A percentile compares a stretch with the other conserved stretches of the same genome.
phyloP scores from a whole-genome alignment of 1,140 invertebrate genomes.

The Hydropsyche tenuis region DNA sequence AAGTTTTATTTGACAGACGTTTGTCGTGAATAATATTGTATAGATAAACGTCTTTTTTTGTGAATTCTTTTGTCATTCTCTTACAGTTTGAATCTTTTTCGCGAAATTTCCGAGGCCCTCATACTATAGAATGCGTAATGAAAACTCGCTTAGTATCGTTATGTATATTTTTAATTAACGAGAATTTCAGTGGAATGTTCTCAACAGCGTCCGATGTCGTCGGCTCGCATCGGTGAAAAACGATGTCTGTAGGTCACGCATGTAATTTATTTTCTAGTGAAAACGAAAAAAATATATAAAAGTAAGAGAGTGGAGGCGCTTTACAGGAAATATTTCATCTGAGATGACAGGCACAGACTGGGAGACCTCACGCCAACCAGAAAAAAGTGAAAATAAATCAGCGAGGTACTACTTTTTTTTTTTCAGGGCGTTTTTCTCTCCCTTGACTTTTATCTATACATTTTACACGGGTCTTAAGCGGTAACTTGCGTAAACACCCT shows the following conservation, averaged over 20 bases:
- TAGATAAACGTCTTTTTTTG: no score
- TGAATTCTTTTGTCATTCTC: no score
- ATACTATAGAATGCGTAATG: no score
- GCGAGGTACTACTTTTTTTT: not conserved
- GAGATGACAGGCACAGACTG: slow-evolving; percentile 26
- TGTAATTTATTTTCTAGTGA: slow-evolving; percentile 27
- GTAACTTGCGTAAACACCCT: not conserved
- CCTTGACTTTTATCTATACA: slow-evolving; percentile 26
- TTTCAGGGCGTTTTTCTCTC: slow-evolving; percentile 13
- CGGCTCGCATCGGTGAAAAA: not conserved
- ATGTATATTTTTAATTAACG: not conserved
- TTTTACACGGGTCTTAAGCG: slow-evolving; percentile 16
- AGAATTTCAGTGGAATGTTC: not conserved
- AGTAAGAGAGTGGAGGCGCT: not conserved
- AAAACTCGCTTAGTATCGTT: not conserved
- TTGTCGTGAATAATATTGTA: no score
- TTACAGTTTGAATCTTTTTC: no score
- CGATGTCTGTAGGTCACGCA: slow-evolving; percentile 22
- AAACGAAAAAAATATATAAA: not conserved
- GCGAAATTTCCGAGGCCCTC: no score
- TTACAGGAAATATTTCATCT: slow-evolving; percentile 18
- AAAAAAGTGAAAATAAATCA: slow-evolving; percentile 34
- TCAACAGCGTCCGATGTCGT: no score
- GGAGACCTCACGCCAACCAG: not conserved
- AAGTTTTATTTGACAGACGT: no score